phyloP scores from a whole-genome alignment of 1,140 invertebrate genomes.

The Orchestia grillus region DNA sequence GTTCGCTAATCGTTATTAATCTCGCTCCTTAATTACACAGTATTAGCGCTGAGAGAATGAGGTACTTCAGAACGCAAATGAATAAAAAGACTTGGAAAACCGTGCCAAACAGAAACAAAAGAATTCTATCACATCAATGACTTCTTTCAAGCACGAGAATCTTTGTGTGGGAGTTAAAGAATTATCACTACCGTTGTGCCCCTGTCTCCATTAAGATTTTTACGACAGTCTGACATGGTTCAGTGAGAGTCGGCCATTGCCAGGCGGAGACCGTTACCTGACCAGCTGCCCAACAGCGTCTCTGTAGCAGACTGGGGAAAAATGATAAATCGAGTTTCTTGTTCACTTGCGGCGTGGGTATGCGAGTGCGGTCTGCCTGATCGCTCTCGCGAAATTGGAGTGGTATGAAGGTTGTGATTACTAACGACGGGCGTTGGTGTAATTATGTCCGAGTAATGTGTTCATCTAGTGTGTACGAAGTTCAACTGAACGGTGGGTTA shows the following conservation, averaged over 20 bases:
- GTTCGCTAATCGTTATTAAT: background rate
- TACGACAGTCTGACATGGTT: background rate
- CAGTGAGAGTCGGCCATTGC: background rate
- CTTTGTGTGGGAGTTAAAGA: background rate
- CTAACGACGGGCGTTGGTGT: background rate
- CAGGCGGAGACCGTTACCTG: background rate
- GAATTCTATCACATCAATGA: background rate
- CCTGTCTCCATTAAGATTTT: slow-evolving; percentile 35
- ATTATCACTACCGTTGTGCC: background rate
- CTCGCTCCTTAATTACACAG: no score
- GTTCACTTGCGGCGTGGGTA: background rate
- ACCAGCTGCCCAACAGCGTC: background rate
- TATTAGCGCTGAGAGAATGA: background rate
- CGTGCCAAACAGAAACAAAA: background rate
- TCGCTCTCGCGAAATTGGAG: background rate
- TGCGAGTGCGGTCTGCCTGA: background rate
- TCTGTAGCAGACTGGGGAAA: background rate
- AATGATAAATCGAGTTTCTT: background rate
- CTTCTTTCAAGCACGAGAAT: background rate
- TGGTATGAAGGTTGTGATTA: background rate
- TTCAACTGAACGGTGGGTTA: background rate
- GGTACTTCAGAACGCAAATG: background rate
- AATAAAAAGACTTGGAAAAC: background rate
- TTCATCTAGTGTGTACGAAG: background rate
- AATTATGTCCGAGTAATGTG: background rate